Conservation (phyloP, 2,888 invertebrate genomes). For the Calameuta filiformis region DNA sequence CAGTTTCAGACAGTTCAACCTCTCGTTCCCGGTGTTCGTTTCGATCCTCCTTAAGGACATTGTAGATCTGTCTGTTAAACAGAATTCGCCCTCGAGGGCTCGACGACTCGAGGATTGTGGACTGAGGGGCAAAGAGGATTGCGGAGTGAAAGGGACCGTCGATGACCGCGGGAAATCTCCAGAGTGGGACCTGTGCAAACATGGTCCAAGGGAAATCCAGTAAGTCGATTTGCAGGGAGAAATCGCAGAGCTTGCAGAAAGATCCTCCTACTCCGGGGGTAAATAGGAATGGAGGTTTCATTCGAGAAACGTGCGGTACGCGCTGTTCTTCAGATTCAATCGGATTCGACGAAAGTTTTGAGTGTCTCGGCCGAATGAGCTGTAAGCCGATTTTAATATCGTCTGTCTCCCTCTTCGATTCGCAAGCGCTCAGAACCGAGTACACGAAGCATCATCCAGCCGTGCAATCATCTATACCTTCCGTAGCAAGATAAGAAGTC, state of each 20-base stretch:
- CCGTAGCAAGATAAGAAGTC: background rate
- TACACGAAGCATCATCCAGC: background rate
- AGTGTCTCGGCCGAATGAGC: conserved; percentile 42
- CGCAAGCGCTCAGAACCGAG: background rate
- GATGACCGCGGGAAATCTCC: background rate
- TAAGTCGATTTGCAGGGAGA: conserved; percentile 39
- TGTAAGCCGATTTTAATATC: conserved; percentile 57
- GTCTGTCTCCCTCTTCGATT: conserved; percentile 11
- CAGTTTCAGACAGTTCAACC: background rate
- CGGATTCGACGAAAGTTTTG: background rate
- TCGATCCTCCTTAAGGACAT: background rate
- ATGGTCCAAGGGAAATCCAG: conserved; percentile 2
- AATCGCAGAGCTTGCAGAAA: conserved; percentile 44
- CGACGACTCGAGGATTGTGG: background rate
- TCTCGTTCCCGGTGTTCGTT: background rate
- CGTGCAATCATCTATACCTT: background rate
- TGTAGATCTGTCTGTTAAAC: background rate
- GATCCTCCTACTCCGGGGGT: conserved; percentile 16
- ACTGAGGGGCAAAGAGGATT: conserved; percentile 1
- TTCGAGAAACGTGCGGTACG: background rate
- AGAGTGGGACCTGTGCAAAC: background rate
- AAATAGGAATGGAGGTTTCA: background rate
- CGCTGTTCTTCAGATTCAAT: conserved; percentile 16
- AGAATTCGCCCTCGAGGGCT: background rate
- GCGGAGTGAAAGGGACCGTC: background rate